Base-by-base conservation (phyloP, 2,888 invertebrate genomes). In the Lutraria lutraria region DNA sequence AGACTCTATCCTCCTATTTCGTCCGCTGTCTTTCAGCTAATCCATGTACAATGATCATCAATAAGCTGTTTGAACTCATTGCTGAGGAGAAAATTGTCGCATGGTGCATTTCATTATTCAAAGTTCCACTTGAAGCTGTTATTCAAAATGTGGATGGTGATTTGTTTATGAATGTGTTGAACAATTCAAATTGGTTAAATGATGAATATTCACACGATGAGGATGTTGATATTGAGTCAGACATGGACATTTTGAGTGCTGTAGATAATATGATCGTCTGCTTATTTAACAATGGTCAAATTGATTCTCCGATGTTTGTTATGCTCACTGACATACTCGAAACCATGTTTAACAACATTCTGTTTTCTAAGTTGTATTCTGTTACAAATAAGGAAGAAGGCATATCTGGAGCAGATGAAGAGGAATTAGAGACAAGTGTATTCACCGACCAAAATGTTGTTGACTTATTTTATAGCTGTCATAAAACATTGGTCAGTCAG, bases 1-100 rank as follows among this genome's bases (percentile, higher is more conserved):
- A 76, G 76, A 34, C 54, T 25, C 19, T 84, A 25, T 84, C 85
- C 8, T 85, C 85, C 16, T 85, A 85, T 60, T 80, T 85, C 43
- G 56, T 80, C 8, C 79, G 79, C 19, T 85, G 85, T 60, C 10
- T 56, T 3, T 56, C 85, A 25, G 85, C 85, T 29, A 79, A 85
- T 54, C 85, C 85, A 25, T 79, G 54, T 21, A 85, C 85, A n/a
- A 60, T 12, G 15, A 54, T 60, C 29, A 34, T 60, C 25, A 54
- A 34, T 21, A 60, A 60, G n/a, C n/a, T 85, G 19, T 80, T 85
- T 34, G 31, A 56, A n/a, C 60, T 80, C 21, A 8, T 80, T n/a
- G 10, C 43, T 21, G 60, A 80, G n/a, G 15, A 29, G 3, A 85
- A 80, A 12, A 60, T 85, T 53, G 60, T 80, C 15, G 3, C 29